These are phyloP conservation scores for Alexandromys oeconomus DNA, from an alignment of 2,797 vertebrate genomes.

Conservation along the genomic window DNA sequence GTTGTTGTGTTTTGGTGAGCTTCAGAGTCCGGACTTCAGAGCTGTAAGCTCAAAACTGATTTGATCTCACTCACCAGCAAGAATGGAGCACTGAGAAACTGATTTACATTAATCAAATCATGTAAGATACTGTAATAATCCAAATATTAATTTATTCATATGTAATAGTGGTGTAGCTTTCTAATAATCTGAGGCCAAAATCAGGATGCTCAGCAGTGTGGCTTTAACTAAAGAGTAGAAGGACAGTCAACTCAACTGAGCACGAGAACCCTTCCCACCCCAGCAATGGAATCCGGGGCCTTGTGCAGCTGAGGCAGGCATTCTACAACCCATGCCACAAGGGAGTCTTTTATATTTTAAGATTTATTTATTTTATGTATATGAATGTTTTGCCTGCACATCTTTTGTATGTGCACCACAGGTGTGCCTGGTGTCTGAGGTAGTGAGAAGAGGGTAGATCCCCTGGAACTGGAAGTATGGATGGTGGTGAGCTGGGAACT, in stretches of 20 bases:
- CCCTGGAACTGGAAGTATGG: neutral
- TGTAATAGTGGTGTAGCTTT: slow-evolving; percentile 8
- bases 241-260: neutral
- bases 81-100: neutral
- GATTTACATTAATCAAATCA: neutral
- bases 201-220: neutral
- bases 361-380: neutral
- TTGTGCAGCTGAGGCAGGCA: neutral
- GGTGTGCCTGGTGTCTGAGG: neutral
- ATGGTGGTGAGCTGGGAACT: neutral
- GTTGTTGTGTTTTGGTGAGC: neutral
- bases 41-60: slow-evolving; percentile 31
- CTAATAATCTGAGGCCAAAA: slow-evolving; percentile 17
- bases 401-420: neutral
- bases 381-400: neutral
- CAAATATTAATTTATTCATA: slow-evolving; percentile 31
- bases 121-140: neutral
- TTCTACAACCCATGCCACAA: neutral
- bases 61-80: neutral
- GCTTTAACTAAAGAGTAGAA: slow-evolving; percentile 13
- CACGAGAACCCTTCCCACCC: neutral
- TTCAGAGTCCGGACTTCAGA: neutral
- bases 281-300: neutral
- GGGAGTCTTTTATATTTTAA: neutral
- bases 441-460: neutral